Conservation (phyloP, 2,797 vertebrate species). For the Lagorchestes hirsutus region DNA sequence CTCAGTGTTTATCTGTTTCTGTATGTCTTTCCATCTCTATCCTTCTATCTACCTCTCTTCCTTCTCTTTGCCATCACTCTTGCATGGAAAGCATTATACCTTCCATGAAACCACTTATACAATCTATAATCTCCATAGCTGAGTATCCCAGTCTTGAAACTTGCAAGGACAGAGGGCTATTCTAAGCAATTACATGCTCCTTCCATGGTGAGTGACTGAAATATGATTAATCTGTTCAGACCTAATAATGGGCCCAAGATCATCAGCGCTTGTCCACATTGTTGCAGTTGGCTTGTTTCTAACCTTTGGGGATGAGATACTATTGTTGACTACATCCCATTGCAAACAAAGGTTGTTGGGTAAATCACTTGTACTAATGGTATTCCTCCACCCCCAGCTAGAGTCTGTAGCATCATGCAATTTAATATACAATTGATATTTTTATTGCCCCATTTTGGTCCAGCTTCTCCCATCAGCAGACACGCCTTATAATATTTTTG, state of each 20-base stretch:
- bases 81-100: not conserved
- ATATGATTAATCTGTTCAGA: slow-evolving; percentile 68
- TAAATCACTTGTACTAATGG: slow-evolving; percentile 66
- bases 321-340: slow-evolving; percentile 43
- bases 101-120: not conserved
- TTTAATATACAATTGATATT: slow-evolving; percentile 54
- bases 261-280: slow-evolving; percentile 34
- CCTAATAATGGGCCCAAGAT: slow-evolving; percentile 64
- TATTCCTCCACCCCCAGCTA: slow-evolving; percentile 30
- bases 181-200: slow-evolving; percentile 64
- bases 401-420: not conserved
- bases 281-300: slow-evolving; percentile 65
- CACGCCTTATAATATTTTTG: slow-evolving; percentile 59
- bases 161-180: slow-evolving; percentile 50
- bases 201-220: slow-evolving; percentile 70
- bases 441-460: slow-evolving; percentile 34
- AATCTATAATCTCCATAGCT: not conserved
- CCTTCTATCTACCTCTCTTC: not conserved
- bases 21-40: not conserved
- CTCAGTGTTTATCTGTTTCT: no score
- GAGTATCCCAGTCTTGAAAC: slow-evolving; percentile 41
- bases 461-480: slow-evolving; percentile 33
- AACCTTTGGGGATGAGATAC: slow-evolving; percentile 56
- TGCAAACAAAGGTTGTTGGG: slow-evolving; percentile 61
- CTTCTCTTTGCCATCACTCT: not conserved